A percentile compares a stretch with the other conserved stretches of the same genome.
Evolutionary conservation across 2,113 vertebrate genomes (phyloP).

Genomic region (Hyaena hyaena): DNA sequence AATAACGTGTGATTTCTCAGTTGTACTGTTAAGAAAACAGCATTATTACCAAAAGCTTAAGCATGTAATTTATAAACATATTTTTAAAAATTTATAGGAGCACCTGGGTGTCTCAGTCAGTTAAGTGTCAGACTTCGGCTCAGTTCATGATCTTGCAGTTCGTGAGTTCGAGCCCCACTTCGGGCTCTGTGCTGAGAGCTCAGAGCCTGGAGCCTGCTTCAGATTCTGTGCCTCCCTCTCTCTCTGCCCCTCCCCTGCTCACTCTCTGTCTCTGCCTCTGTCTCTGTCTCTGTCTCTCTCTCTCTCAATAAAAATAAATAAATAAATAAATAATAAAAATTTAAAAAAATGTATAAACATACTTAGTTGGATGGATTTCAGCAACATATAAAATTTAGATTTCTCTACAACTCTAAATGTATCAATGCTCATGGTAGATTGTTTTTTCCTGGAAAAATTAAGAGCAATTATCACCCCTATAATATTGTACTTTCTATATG

Average conservation of each 20-base stretch:
- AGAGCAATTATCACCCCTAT: not conserved
- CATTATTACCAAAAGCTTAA: not conserved
- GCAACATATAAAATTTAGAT: not conserved
- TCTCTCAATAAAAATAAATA: too few species aligned
- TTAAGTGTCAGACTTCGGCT: too few species aligned
- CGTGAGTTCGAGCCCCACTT: too few species aligned
- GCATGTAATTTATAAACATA: conserved; percentile 30
- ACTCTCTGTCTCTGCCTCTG: too few species aligned
- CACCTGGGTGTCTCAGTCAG: too few species aligned
- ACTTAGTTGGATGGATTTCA: conserved; percentile 2
- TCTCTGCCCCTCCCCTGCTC: too few species aligned
- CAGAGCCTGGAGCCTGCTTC: too few species aligned
- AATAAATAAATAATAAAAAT: too few species aligned
- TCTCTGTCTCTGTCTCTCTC: too few species aligned
- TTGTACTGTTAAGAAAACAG: not conserved
- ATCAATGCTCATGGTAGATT: not conserved
- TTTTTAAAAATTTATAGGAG: not conserved
- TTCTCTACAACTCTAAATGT: not conserved
- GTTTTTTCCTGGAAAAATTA: conserved; percentile 5
- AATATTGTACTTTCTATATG: not conserved
- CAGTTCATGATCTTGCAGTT: too few species aligned
- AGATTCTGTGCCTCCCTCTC: too few species aligned
- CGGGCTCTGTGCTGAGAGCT: too few species aligned
- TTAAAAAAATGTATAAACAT: not conserved
- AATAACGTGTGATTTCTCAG: not conserved